Conservation (phyloP, 2,113 vertebrate species). For the Okapia johnstoni region DNA sequence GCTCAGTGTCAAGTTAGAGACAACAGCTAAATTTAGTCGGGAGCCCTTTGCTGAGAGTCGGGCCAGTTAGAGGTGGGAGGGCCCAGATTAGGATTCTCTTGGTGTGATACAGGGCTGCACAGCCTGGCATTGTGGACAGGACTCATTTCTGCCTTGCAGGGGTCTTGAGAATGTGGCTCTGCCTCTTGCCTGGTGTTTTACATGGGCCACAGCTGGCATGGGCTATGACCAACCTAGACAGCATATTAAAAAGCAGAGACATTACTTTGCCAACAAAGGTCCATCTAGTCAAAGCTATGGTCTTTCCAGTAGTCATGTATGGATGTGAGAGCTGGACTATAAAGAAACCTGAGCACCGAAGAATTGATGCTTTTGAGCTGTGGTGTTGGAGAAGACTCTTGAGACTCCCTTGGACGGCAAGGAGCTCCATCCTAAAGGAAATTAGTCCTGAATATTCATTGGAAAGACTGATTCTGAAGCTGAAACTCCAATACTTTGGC, state of each 20-base stretch:
- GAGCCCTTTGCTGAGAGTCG: background rate
- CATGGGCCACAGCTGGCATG: background rate
- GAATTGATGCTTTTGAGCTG: background rate
- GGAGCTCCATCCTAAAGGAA: background rate
- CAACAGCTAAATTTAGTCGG: background rate
- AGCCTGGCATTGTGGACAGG: background rate
- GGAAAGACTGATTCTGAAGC: background rate
- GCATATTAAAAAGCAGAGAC: background rate
- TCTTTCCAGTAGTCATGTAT: background rate
- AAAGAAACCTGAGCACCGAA: rapidly evolving
- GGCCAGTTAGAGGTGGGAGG: background rate
- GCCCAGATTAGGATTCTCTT: background rate
- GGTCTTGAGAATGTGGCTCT: background rate
- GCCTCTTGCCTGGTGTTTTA: background rate
- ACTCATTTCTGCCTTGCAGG: background rate
- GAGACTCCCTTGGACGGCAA: background rate
- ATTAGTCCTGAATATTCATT: background rate
- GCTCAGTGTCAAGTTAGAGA: background rate
- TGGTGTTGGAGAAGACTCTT: background rate
- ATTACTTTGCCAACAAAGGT: background rate
- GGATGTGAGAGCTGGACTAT: background rate
- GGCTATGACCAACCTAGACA: background rate
- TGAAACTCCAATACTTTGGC: background rate
- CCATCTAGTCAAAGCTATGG: background rate
- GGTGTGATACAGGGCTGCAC: background rate